Percentiles rank a stretch among this genome's conserved stretches.
phyloP scores from a whole-genome alignment of 2,113 vertebrate species.

The Aplodontia rufa region DNA sequence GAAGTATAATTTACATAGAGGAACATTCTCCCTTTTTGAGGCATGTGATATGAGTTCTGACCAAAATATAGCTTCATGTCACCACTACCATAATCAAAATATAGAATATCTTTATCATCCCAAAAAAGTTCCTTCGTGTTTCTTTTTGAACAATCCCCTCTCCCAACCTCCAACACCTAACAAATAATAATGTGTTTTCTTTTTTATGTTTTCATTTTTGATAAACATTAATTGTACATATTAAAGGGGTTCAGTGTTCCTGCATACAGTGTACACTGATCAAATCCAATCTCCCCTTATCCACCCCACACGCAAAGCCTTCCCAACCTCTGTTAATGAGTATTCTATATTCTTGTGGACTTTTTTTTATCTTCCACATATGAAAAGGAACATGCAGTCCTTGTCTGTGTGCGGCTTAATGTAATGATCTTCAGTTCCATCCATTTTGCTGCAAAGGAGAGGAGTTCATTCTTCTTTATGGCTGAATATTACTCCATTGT shows the following conservation, averaged over 20 bases:
- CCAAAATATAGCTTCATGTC: no score
- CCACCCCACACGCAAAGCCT: background rate
- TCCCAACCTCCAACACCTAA: background rate
- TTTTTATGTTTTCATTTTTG: background rate
- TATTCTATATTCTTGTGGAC: background rate
- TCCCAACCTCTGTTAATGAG: background rate
- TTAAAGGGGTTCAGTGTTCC: background rate
- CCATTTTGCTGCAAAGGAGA: no score
- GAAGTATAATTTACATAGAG: no score
- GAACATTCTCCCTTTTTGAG: no score
- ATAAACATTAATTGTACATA: background rate
- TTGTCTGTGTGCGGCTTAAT: no score
- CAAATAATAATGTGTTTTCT: background rate
- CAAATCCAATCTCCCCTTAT: background rate
- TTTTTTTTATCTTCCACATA: background rate
- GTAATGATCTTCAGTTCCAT: no score
- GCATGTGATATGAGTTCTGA: no score
- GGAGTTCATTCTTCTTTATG: no score
- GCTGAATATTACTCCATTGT: no score
- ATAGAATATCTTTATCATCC: background rate
- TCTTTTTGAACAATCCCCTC: background rate
- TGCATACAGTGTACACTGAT: background rate
- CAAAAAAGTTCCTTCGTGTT: background rate
- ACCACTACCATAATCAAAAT: background rate
- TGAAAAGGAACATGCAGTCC: background rate